Evolutionary conservation across 64 coral and sea anemone species (phyloP).

Genomic region (Montipora capricornis): DNA sequence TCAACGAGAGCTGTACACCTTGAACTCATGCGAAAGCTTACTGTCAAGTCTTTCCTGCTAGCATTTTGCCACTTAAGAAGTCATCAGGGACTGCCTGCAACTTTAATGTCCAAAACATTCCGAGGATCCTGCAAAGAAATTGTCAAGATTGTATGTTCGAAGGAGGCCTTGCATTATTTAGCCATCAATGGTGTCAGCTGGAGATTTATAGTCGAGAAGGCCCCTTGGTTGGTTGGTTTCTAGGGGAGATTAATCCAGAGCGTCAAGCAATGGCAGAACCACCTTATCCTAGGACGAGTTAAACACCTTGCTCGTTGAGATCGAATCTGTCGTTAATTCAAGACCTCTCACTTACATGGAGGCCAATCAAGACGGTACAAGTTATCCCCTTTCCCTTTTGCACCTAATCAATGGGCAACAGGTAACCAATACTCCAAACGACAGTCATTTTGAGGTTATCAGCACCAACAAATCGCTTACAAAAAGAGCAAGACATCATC

Average conservation of each 20-base stretch:
- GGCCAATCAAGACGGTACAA: slow-evolving; percentile 2
- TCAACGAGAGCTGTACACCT: neutral
- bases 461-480: no score
- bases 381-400: neutral
- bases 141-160: slow-evolving; percentile 8
- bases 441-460: slow-evolving; percentile 64
- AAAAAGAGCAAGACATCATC: no score
- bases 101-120: slow-evolving; percentile 1
- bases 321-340: no score
- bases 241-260: no score
- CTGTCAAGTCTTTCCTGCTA: slow-evolving; percentile 4
- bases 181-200: neutral
- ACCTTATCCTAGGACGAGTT: no score
- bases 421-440: slow-evolving; percentile 45
- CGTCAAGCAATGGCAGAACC: no score
- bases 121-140: slow-evolving; percentile 2
- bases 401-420: slow-evolving; percentile 59
- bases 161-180: slow-evolving; percentile 20
- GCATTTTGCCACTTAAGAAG: neutral
- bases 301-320: no score
- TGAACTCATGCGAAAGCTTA: neutral
- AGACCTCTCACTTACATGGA: no score
- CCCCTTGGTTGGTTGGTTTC: no score
- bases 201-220: no score
- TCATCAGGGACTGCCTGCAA: slow-evolving; percentile 19